These are phyloP conservation scores for Greenwoodochromis staneri DNA, from an alignment of 2,113 vertebrate genomes.

Conservation along the genomic window DNA sequence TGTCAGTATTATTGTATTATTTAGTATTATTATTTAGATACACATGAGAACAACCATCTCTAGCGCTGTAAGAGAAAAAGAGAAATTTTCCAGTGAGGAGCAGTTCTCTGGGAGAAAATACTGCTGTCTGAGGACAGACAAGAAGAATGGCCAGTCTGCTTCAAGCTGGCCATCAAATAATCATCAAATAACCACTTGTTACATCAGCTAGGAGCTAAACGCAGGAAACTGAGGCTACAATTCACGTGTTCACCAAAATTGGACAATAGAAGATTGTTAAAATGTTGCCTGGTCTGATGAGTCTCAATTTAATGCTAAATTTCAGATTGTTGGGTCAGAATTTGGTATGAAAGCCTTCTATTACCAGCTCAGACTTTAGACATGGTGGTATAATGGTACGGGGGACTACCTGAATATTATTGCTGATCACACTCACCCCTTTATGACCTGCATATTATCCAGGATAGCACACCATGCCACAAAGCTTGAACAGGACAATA, in stretches of 20 bases:
- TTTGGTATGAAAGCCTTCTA: not conserved
- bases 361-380: not conserved
- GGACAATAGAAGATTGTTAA: not conserved
- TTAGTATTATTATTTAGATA: not conserved
- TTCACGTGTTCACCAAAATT: not conserved
- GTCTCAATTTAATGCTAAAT: not conserved
- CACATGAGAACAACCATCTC: not conserved
- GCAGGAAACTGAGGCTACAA: not conserved
- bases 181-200: not conserved
- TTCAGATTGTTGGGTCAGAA: not conserved
- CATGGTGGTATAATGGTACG: not conserved
- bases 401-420: not conserved
- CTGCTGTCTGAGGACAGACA: not conserved
- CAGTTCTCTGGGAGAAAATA: not conserved
- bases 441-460: not conserved
- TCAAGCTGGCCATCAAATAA: not conserved
- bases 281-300: not conserved
- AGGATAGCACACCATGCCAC: not conserved
- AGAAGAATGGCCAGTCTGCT: not conserved
- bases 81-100: not conserved
- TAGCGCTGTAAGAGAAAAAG: not conserved
- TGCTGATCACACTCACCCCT: not conserved
- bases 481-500: not conserved
- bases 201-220: not conserved
- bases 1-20: not conserved